phyloP scores from a whole-genome alignment of 2,888 invertebrate genomes.

The Scelioninae gen. 1 region DNA sequence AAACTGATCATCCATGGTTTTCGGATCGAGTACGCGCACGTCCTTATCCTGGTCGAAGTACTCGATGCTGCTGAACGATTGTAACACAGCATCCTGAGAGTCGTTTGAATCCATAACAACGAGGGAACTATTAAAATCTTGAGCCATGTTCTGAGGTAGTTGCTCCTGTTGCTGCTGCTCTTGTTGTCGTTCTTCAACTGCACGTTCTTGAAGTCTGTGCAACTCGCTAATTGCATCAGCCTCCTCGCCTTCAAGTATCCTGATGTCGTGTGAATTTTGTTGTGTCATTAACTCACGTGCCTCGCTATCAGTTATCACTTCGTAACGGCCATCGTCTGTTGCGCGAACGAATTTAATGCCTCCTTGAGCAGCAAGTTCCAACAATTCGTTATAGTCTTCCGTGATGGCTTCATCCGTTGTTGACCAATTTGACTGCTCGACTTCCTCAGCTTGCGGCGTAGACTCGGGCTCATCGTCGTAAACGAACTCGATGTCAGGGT shows the following conservation, averaged over 20 bases:
- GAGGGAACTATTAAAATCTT: constrained; percentile 59
- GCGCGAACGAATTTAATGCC: constrained; percentile 84
- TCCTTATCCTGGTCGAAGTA: constrained; percentile 80
- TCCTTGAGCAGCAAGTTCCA: constrained; percentile 83
- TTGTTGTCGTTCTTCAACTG: constrained; percentile 25
- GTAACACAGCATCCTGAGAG: constrained; percentile 70
- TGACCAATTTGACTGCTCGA: constrained; percentile 47
- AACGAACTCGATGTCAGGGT: constrained; percentile 64
- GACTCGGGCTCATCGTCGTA: constrained; percentile 49
- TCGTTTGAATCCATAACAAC: constrained; percentile 79
- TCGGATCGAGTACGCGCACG: constrained; percentile 78
- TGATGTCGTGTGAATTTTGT: constrained; percentile 81
- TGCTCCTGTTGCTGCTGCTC: no score
- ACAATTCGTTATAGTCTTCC: constrained; percentile 81
- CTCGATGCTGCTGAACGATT: constrained; percentile 76
- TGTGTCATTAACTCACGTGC: constrained; percentile 83
- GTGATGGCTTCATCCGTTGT: constrained; percentile 63
- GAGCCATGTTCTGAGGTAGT: no score
- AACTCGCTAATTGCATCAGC: constrained; percentile 80
- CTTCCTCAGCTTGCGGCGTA: constrained; percentile 18
- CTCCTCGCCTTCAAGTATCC: constrained; percentile 81
- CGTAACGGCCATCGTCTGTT: constrained; percentile 83
- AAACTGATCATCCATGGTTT: constrained; percentile 79
- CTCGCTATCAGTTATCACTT: constrained; percentile 83
- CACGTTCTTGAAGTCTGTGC: constrained; percentile 70